Evolutionary conservation across 2,797 vertebrate genomes (phyloP).

Genomic region (Manis javanica): DNA sequence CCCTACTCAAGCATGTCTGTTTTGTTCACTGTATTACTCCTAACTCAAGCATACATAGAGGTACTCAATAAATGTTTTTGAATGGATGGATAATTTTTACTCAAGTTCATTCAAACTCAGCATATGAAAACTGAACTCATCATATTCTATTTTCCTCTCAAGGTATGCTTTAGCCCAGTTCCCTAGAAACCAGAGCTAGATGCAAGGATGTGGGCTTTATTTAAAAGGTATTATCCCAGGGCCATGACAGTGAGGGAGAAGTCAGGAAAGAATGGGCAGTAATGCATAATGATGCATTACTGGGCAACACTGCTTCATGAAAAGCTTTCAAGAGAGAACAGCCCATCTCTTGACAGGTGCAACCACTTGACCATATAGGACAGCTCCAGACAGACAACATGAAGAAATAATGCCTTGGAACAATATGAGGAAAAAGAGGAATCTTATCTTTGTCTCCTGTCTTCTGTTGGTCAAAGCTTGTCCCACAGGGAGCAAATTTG

Average conservation of each 20-base stretch:
- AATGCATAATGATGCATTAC: neutral
- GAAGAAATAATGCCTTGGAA: neutral
- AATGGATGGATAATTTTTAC: constrained; percentile 41
- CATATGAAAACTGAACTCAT: neutral
- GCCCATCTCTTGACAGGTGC: neutral
- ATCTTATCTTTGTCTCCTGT: neutral
- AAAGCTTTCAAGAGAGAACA: neutral
- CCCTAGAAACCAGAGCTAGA: neutral
- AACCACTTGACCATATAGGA: neutral
- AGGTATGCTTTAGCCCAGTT: neutral
- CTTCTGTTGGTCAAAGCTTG: neutral
- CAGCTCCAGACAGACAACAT: neutral
- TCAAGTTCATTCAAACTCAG: constrained; percentile 28
- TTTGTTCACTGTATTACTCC: neutral
- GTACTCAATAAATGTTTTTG: constrained; percentile 32
- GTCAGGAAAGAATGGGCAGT: neutral
- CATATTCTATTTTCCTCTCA: neutral
- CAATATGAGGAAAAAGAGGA: neutral
- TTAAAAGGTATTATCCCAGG: neutral
- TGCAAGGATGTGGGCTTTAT: neutral
- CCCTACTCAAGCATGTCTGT: neutral
- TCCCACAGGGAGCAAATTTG: neutral
- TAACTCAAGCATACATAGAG: neutral
- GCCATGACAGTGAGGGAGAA: neutral
- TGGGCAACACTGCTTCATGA: neutral